Conservation (phyloP, 2,797 vertebrate species). For the Ptychobarbus kaznakovi region DNA sequence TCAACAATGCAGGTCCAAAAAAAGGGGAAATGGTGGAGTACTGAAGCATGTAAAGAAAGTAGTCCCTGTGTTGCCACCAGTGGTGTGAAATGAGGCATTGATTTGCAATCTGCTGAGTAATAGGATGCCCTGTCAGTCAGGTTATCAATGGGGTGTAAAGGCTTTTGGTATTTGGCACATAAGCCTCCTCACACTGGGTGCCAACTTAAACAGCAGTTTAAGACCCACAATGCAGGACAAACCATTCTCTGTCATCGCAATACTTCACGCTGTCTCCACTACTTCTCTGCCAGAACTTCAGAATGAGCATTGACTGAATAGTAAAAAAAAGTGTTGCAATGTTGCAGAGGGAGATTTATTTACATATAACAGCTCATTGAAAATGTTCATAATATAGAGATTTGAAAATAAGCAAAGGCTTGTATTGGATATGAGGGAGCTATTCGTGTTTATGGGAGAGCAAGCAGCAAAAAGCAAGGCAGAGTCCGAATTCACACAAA, state of each 20-base stretch:
- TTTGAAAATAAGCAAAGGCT: constrained; percentile 23
- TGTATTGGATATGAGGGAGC: neutral
- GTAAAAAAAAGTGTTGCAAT: constrained; percentile 53
- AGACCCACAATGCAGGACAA: constrained; percentile 75
- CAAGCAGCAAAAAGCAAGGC: neutral
- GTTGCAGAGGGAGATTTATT: constrained; percentile 33
- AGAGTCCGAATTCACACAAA: too few species aligned
- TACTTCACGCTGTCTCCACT: constrained; percentile 77
- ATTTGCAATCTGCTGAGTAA: constrained; percentile 77
- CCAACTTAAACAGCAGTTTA: constrained; percentile 75
- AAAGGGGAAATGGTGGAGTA: constrained; percentile 41
- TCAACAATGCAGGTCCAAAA: constrained; percentile 43
- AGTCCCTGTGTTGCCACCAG: constrained; percentile 51
- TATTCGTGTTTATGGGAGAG: neutral
- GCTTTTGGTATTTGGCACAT: constrained; percentile 72
- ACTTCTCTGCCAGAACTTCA: constrained; percentile 70
- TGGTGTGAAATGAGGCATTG: constrained; percentile 62
- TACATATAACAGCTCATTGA: constrained; percentile 42
- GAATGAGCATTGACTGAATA: constrained; percentile 64
- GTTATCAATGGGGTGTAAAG: constrained; percentile 78
- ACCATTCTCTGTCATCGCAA: constrained; percentile 76
- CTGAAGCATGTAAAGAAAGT: constrained; percentile 55
- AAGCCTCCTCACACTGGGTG: constrained; percentile 56
- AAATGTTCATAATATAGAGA: constrained; percentile 29
- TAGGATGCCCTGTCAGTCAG: constrained; percentile 79